phyloP scores from a whole-genome alignment of 35 echinoderm and acorn worm genomes.

The Ophiothrix spiculata region DNA sequence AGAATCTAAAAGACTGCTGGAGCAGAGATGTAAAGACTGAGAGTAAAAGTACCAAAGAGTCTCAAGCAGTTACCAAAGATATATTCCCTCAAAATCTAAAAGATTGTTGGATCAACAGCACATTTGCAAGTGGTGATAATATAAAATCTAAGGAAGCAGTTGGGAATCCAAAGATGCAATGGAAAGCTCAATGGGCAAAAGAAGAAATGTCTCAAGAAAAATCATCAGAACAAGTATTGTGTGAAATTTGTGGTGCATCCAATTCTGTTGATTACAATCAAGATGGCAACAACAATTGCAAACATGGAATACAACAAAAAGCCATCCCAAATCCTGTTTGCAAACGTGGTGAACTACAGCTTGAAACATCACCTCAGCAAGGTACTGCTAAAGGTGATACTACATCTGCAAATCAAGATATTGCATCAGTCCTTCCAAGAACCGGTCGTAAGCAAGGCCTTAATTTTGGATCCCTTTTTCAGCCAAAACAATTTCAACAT shows the following conservation, averaged over 20 bases:
- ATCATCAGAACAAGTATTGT: background rate
- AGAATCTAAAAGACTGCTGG: background rate
- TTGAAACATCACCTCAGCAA: too few relatives aligned
- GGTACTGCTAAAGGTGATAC: too few relatives aligned
- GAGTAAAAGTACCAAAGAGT: too few relatives aligned
- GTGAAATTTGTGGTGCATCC: background rate
- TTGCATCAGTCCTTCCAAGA: too few relatives aligned
- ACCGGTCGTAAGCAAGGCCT: too few relatives aligned
- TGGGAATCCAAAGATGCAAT: background rate
- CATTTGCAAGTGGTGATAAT: background rate
- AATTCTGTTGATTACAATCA: too few relatives aligned
- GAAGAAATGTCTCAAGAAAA: background rate
- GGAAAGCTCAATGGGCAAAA: slow-evolving; percentile 6
- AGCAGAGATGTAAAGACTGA: too few relatives aligned
- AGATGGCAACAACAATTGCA: too few relatives aligned
- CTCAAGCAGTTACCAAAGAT: too few relatives aligned
- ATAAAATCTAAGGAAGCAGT: background rate
- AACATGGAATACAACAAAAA: too few relatives aligned
- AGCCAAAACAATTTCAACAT: background rate
- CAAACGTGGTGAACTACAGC: too few relatives aligned
- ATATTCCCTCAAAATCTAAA: background rate
- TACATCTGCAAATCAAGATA: background rate
- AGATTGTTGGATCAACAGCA: background rate
- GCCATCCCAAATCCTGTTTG: too few relatives aligned
- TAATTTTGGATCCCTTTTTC: background rate